phyloP scores from a whole-genome alignment of 2,888 invertebrate species.

The Pherbina coryleti region DNA sequence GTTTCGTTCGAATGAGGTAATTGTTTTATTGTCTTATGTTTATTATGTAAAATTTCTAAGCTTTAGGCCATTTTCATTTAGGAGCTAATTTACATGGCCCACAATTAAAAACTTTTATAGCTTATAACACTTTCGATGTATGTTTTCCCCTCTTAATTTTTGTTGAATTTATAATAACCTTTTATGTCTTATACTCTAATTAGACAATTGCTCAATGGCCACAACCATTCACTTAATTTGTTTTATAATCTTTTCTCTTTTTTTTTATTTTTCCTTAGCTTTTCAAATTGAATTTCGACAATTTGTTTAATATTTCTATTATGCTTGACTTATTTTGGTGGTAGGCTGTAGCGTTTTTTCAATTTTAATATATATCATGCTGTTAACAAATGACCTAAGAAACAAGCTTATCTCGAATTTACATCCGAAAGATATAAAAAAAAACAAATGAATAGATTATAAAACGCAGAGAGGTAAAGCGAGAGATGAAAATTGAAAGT shows the following conservation, averaged over 20 bases:
- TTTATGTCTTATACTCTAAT: too few relatives aligned
- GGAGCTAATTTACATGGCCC: too few relatives aligned
- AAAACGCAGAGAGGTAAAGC: not conserved
- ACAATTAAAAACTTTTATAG: too few relatives aligned
- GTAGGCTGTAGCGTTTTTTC: not conserved
- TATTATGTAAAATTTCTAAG: too few relatives aligned
- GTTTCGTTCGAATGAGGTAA: too few relatives aligned
- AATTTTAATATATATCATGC: not conserved
- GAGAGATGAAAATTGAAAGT: not conserved
- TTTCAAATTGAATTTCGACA: not conserved
- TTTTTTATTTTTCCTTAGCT: not conserved
- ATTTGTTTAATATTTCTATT: not conserved
- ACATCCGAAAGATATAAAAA: not conserved
- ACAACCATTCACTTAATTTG: not conserved
- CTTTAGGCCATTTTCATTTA: too few relatives aligned
- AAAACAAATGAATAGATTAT: not conserved
- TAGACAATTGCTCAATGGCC: too few relatives aligned
- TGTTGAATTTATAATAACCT: too few relatives aligned
- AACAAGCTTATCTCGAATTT: not conserved
- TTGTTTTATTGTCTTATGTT: too few relatives aligned
- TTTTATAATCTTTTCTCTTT: slow-evolving; percentile 1
- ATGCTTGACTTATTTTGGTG: not conserved
- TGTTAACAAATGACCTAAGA: not conserved
- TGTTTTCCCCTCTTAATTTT: too few relatives aligned
- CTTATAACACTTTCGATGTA: too few relatives aligned